These are phyloP conservation scores for Enteromius afrohamiltoni DNA, from an alignment of 2,797 vertebrate genomes.

Conservation along the genomic window DNA sequence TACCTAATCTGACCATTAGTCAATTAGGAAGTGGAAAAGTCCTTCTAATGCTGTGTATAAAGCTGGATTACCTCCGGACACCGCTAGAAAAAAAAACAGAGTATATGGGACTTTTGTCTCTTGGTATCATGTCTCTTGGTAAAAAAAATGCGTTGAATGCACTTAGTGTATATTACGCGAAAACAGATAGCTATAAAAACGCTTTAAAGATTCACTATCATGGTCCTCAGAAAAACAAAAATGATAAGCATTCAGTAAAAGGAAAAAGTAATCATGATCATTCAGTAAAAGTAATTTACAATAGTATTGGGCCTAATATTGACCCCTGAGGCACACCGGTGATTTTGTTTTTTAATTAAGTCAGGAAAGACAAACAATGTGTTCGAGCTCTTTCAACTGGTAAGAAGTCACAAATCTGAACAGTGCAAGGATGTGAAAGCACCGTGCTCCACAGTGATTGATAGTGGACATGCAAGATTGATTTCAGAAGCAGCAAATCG, in stretches of 20 bases:
- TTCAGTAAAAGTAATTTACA: constrained; percentile 11
- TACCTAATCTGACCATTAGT: constrained; percentile 77
- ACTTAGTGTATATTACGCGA: constrained; percentile 57
- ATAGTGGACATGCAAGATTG: constrained; percentile 37
- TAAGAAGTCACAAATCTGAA: constrained; percentile 20
- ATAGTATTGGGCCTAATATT: background rate
- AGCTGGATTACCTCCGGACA: constrained; percentile 70
- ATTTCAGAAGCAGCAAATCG: constrained; percentile 42
- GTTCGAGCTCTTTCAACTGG: constrained; percentile 12
- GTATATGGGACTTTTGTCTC: constrained; percentile 1
- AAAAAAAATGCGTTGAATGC: constrained; percentile 66
- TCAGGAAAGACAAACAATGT: constrained; percentile 15
- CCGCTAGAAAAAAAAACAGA: constrained; percentile 8
- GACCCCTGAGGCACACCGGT: background rate
- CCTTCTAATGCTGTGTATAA: constrained; percentile 66
- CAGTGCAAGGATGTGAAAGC: constrained; percentile 18
- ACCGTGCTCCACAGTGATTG: constrained; percentile 9
- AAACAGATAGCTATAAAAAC: background rate
- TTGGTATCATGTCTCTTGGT: too few relatives aligned
- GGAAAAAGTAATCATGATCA: background rate
- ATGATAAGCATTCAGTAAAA: constrained; percentile 7
- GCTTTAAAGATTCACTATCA: background rate
- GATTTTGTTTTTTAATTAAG: background rate
- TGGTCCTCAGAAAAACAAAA: background rate
- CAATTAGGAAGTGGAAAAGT: constrained; percentile 77